Evolutionary conservation across 2,888 invertebrate species (phyloP).

Genomic region (Drosophila neonasuta): DNA sequence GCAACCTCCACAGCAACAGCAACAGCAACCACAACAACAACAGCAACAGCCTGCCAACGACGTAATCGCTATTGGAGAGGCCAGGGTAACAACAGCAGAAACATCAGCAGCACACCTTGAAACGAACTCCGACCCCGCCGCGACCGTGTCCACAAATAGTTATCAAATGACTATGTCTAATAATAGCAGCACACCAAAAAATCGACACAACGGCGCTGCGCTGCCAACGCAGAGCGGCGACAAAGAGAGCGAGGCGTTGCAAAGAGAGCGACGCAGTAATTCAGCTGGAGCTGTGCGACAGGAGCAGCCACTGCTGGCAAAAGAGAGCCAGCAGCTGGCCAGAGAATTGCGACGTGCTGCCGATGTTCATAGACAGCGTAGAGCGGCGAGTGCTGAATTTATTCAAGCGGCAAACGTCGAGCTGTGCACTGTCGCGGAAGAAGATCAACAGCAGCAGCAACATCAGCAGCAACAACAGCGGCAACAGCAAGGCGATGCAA

Average conservation of each 20-base stretch:
- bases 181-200: slow-evolving; percentile 76
- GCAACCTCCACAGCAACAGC: slow-evolving; percentile 52
- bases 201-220: slow-evolving; percentile 44
- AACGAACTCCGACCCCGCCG: slow-evolving; percentile 79
- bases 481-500: slow-evolving; percentile 32
- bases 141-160: slow-evolving; percentile 73
- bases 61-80: slow-evolving; percentile 55
- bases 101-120: slow-evolving; percentile 74
- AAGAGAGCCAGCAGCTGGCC: slow-evolving; percentile 29
- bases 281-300: slow-evolving; percentile 54
- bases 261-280: slow-evolving; percentile 49
- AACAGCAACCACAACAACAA: slow-evolving; percentile 46
- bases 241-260: slow-evolving; percentile 8
- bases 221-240: slow-evolving; percentile 37
- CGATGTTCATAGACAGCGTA: slow-evolving; percentile 17
- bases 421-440: slow-evolving; percentile 60
- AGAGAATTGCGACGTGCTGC: slow-evolving; percentile 18
- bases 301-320: slow-evolving; percentile 22
- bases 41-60: slow-evolving; percentile 51
- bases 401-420: slow-evolving; percentile 73
- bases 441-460: slow-evolving; percentile 52
- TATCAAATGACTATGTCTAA: slow-evolving; percentile 82
- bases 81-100: slow-evolving; percentile 47
- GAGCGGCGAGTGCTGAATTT: slow-evolving; percentile 47
- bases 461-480: slow-evolving; percentile 46